These are phyloP conservation scores for Syngnathus typhle DNA, from an alignment of 2,113 vertebrate species.

Conservation along the genomic window DNA sequence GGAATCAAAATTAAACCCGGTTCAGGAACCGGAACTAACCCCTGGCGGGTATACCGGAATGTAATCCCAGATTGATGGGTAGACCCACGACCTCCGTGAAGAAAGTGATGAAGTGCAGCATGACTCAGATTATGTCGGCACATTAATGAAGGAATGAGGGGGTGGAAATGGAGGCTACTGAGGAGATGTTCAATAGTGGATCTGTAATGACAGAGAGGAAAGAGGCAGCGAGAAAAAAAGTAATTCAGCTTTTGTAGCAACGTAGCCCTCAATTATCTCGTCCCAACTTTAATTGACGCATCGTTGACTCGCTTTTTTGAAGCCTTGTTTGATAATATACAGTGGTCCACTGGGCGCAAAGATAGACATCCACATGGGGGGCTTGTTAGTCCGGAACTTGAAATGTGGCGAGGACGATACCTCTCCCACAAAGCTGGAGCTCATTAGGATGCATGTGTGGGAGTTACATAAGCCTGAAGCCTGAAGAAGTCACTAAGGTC, in stretches of 20 bases:
- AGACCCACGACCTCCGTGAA: neutral
- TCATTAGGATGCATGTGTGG: conserved; percentile 1
- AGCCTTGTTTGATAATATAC: conserved; percentile 33
- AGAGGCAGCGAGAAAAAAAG: conserved; percentile 51
- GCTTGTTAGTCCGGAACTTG: conserved; percentile 51
- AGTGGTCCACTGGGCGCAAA: conserved; percentile 17
- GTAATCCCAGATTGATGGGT: conserved; percentile 11
- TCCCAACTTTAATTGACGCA: conserved; percentile 72
- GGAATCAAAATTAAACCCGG: neutral
- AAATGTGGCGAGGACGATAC: conserved; percentile 34
- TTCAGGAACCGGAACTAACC: neutral
- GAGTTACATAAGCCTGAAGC: neutral
- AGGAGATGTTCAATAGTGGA: neutral
- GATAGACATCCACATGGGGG: conserved; percentile 44
- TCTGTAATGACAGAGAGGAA: conserved; percentile 23
- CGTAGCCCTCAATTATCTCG: conserved; percentile 72
- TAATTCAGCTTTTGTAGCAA: conserved; percentile 68
- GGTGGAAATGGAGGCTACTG: neutral
- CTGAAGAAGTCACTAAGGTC: neutral
- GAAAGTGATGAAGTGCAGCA: conserved; percentile 1
- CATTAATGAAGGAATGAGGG: neutral
- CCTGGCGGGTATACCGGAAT: conserved; percentile 5
- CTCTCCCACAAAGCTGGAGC: conserved; percentile 6
- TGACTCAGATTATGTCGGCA: neutral
- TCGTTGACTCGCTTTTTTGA: conserved; percentile 32